Base-by-base conservation (phyloP, 2,113 vertebrate genomes). In the Acanthisitta chloris region DNA sequence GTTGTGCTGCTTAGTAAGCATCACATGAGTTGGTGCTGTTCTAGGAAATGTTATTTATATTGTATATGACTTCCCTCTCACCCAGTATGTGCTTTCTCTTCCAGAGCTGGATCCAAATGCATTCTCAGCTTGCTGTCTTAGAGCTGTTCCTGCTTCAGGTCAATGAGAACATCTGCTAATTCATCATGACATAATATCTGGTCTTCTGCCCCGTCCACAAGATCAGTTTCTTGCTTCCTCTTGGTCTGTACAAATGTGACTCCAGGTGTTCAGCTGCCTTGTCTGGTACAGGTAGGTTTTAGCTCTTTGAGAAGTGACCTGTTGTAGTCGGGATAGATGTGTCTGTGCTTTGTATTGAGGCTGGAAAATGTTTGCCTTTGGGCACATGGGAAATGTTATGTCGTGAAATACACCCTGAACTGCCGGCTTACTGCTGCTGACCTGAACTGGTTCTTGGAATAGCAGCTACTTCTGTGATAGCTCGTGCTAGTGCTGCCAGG, bases 261-360 rank as follows among this genome's bases (percentile, higher is more conserved):
- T 88, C 59, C 12, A 3, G 34, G 90, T 54, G 59, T 93, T 93
- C 87, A 62, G 49, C 79, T 57, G 19, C 80, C 62, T 66, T 48
- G 79, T n/a, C 76, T 51, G 31, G 31, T 54, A 81, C 92, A 96
- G 96, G 96, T 97, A 96, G 67, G 96, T 90, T 88, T 78, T 49
- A 91, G 67, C 40, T 71, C 64, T 90, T 66, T 93, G 59, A 58
- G 66, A 87, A 86, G 18, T 80, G 29, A 48, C 25, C 17, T 89
- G 43, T 81, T 92, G 34, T 52, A 36, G 64, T 40, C 51, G 92
- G 59, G 58, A 90, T 46, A 62, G n/a, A 62, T n/a, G 24, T 45
- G 43, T 42, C 52, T 71, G 21, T 89, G 66, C 29, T 58, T 65
- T 73, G 17, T 67, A 16, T 14, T 25, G 18, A 40, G 14, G 33